Evolutionary conservation across 2,888 invertebrate species (phyloP).

Genomic region (Galerucella pusilla): DNA sequence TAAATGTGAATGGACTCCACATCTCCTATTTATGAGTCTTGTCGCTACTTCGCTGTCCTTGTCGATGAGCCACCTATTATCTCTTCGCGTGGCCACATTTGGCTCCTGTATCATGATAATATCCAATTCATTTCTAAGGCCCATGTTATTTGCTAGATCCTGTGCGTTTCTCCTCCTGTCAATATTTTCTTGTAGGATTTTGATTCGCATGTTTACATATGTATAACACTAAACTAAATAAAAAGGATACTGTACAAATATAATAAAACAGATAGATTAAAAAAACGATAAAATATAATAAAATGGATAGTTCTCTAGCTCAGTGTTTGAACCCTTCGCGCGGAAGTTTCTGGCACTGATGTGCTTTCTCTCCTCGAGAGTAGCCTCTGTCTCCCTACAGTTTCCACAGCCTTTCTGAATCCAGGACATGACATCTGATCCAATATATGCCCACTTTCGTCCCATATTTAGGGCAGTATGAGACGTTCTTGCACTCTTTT

Average conservation of each 20-base stretch:
- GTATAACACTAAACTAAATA: neutral
- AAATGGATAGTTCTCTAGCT: no score
- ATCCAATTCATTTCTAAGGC: neutral
- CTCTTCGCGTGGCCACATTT: neutral
- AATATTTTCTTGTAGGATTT: conserved; percentile 16
- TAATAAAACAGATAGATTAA: no score
- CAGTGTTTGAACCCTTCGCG: no score
- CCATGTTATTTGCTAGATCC: conserved; percentile 4
- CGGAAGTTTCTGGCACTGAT: neutral
- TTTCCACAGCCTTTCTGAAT: conserved; percentile 12
- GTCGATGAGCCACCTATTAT: conserved; percentile 11
- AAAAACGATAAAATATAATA: no score
- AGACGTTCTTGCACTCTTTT: conserved; percentile 9
- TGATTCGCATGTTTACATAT: neutral
- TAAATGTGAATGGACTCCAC: conserved; percentile 2
- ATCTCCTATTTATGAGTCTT: neutral
- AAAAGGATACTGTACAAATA: no score
- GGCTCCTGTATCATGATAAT: conserved; percentile 15
- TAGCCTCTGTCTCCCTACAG: conserved; percentile 12
- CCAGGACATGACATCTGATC: conserved; percentile 21
- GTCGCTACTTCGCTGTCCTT: neutral
- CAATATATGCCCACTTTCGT: conserved; percentile 13
- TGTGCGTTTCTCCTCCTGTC: conserved; percentile 17
- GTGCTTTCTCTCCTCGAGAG: conserved; percentile 7
- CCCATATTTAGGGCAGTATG: conserved; percentile 18